Conservation (phyloP, 2,888 invertebrate genomes). For the Aphodius granarius region DNA sequence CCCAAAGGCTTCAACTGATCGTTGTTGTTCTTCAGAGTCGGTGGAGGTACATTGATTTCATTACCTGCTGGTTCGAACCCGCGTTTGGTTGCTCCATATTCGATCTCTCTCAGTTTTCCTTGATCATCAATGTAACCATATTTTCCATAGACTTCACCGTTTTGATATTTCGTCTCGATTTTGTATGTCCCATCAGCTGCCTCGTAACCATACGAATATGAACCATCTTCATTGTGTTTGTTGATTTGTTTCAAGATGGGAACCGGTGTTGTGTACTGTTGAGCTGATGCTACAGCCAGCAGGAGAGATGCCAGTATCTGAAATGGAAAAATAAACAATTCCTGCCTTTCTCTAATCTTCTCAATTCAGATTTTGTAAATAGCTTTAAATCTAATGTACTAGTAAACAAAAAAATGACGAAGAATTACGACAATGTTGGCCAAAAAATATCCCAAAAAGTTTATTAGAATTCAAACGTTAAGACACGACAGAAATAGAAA, state of each 20-base stretch:
- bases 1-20: slow-evolving; percentile 42
- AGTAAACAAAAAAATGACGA: not conserved
- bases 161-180: slow-evolving; percentile 83
- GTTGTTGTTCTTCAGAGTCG: slow-evolving; percentile 64
- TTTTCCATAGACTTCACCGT: slow-evolving; percentile 84
- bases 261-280: slow-evolving; percentile 70
- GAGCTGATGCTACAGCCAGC: slow-evolving; percentile 42
- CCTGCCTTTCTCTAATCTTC: not conserved
- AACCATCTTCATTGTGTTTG: slow-evolving; percentile 84
- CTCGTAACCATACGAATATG: slow-evolving; percentile 87
- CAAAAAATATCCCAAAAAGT: not conserved
- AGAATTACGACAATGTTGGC: not conserved
- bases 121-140: slow-evolving; percentile 85
- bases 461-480: not conserved
- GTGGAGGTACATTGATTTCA: slow-evolving; percentile 81
- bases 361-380: too few species aligned
- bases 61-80: slow-evolving; percentile 81
- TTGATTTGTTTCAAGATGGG: slow-evolving; percentile 83
- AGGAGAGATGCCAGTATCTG: slow-evolving; percentile 43
- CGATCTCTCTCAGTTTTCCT: slow-evolving; percentile 76
- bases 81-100: slow-evolving; percentile 80
- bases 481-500: not conserved
- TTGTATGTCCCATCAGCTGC: slow-evolving; percentile 85
- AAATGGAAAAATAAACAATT: slow-evolving; percentile 29
- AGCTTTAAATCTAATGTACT: too few species aligned